A percentile compares a stretch with the other conserved stretches of the same genome.
Conservation (phyloP, 2,797 vertebrate species). For the Crypturellus tataupa region DNA sequence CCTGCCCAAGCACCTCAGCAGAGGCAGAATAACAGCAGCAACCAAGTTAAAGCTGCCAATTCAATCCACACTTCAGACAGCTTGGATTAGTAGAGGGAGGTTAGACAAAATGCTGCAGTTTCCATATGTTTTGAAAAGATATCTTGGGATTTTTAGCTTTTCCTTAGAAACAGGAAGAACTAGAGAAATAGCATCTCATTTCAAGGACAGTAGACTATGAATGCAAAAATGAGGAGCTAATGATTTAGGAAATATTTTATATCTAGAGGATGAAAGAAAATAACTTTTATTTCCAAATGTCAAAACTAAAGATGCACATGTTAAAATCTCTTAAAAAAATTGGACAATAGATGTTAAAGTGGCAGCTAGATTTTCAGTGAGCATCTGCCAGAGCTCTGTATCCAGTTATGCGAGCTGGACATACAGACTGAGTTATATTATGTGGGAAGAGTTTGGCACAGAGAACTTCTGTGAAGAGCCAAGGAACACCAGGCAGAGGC, state of each 20-base stretch:
- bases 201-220: neutral
- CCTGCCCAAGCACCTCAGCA: neutral
- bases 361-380: neutral
- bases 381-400: neutral
- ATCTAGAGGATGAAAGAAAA: neutral
- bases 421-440: constrained; percentile 36
- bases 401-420: neutral
- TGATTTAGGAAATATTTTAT: neutral
- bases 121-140: neutral
- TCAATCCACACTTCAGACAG: neutral
- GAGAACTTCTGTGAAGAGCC: neutral
- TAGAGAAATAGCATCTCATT: neutral
- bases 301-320: neutral
- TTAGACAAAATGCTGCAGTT: neutral
- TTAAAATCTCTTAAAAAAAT: neutral
- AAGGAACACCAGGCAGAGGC: neutral
- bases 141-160: neutral
- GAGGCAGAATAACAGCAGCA: neutral
- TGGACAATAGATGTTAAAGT: neutral
- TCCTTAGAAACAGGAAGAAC: neutral
- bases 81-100: neutral
- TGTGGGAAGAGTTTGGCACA: neutral
- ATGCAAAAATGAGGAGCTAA: neutral
- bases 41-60: neutral
- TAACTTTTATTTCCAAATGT: neutral